Conservation (phyloP, 2,113 vertebrate species). For the Bucco capensis region DNA sequence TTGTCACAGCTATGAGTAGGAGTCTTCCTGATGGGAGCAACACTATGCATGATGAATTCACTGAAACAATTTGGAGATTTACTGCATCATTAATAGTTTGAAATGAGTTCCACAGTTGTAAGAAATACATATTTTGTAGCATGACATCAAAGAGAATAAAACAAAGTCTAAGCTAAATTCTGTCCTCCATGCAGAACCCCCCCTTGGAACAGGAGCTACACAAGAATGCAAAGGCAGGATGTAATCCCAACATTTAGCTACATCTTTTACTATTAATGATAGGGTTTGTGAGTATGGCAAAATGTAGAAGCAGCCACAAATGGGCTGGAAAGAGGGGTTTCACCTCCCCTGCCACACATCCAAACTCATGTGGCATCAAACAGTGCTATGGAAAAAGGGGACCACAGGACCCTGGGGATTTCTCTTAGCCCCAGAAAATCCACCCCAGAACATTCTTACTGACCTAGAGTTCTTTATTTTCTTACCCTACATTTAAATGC, state of each 20-base stretch:
- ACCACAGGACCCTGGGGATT: rapidly evolving
- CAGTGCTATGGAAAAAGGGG: not conserved
- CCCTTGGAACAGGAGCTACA: not conserved
- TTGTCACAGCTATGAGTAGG: not conserved
- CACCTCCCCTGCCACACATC: not conserved
- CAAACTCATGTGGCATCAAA: not conserved
- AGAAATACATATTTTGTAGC: not conserved
- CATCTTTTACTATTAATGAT: not conserved
- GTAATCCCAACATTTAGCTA: not conserved
- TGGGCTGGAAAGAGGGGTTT: not conserved
- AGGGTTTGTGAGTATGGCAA: not conserved
- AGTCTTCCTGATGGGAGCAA: not conserved
- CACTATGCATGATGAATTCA: not conserved
- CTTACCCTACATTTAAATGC: not conserved
- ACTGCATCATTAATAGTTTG: not conserved
- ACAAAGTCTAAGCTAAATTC: not conserved
- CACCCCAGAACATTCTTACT: not conserved
- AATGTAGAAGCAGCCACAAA: not conserved
- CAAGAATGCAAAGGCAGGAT: not conserved
- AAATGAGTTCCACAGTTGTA: not conserved
- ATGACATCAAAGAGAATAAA: not conserved
- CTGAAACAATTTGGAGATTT: not conserved
- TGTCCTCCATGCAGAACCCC: rapidly evolving
- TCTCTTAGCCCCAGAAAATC: not conserved
- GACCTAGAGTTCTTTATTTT: not conserved